Conservation (phyloP, 2,888 invertebrate genomes). For the Margaritifera margaritifera region DNA sequence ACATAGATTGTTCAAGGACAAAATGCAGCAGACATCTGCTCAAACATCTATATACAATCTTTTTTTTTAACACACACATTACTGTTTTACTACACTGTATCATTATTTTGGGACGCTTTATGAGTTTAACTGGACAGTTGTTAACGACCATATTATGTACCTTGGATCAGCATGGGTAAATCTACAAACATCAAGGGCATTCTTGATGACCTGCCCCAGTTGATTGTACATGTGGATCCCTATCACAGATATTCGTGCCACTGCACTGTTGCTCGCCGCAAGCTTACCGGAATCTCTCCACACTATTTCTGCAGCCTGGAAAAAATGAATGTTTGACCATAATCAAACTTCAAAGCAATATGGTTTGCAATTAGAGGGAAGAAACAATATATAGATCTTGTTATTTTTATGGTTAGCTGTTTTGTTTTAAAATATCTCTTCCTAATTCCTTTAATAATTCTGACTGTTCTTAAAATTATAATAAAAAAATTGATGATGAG, state of each 20-base stretch:
- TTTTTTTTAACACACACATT: not conserved
- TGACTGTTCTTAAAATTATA: too few species aligned
- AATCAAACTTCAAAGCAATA: not conserved
- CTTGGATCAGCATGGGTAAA: conserved; percentile 65
- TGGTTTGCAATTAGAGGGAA: not conserved
- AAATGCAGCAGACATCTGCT: too few species aligned
- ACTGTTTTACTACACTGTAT: not conserved
- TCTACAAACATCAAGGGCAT: conserved; percentile 62
- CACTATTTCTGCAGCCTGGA: conserved; percentile 65
- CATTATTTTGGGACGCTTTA: not conserved
- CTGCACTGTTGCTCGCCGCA: conserved; percentile 62
- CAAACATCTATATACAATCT: too few species aligned
- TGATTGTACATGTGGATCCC: conserved; percentile 62
- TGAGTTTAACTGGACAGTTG: not conserved
- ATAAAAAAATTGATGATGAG: too few species aligned
- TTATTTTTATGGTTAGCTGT: too few species aligned
- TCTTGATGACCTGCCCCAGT: conserved; percentile 64
- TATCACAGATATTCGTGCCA: conserved; percentile 62
- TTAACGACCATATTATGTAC: conserved; percentile 25
- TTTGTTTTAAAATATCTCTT: too few species aligned
- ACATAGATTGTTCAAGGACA: too few species aligned
- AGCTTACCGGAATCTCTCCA: conserved; percentile 59
- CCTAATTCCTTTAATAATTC: too few species aligned
- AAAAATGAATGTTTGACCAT: conserved; percentile 2
- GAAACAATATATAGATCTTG: not conserved